phyloP scores from a whole-genome alignment of 2,113 vertebrate genomes.

The Pyxicephalus adspersus region DNA sequence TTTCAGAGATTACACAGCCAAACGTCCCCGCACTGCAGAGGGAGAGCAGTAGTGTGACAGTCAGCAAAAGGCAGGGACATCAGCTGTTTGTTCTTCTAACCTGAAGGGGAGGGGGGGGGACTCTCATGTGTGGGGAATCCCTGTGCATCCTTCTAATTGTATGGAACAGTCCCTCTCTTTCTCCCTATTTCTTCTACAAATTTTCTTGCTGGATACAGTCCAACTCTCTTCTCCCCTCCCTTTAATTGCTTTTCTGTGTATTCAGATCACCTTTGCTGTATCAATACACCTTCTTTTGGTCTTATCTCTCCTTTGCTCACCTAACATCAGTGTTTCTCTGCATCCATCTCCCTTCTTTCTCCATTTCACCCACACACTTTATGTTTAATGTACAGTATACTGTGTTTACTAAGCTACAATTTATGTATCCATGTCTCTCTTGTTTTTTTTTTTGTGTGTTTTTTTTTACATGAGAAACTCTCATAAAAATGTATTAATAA shows the following conservation, averaged over 20 bases:
- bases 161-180: neutral
- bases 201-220: slow-evolving; percentile 14
- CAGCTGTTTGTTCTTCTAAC: slow-evolving; percentile 37
- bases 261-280: slow-evolving; percentile 19
- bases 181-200: slow-evolving; percentile 11
- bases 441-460: neutral
- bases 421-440: neutral
- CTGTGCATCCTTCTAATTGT: slow-evolving; percentile 5
- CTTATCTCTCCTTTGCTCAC: slow-evolving; percentile 18
- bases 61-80: slow-evolving; percentile 38
- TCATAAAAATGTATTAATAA: too few species aligned
- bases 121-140: slow-evolving; percentile 30
- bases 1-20: slow-evolving; percentile 43
- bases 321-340: slow-evolving; percentile 26
- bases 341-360: slow-evolving; percentile 12
- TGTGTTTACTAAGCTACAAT: neutral
- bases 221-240: slow-evolving; percentile 46
- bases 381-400: neutral
- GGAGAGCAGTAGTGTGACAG: slow-evolving; percentile 46
- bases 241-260: neutral
- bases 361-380: slow-evolving; percentile 28
- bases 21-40: slow-evolving; percentile 54
- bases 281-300: slow-evolving; percentile 19
- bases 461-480: too few species aligned
- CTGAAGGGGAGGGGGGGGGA: neutral